Evolutionary conservation across 2,797 vertebrate species (phyloP).

Genomic region (Adelosebastes latens): DNA sequence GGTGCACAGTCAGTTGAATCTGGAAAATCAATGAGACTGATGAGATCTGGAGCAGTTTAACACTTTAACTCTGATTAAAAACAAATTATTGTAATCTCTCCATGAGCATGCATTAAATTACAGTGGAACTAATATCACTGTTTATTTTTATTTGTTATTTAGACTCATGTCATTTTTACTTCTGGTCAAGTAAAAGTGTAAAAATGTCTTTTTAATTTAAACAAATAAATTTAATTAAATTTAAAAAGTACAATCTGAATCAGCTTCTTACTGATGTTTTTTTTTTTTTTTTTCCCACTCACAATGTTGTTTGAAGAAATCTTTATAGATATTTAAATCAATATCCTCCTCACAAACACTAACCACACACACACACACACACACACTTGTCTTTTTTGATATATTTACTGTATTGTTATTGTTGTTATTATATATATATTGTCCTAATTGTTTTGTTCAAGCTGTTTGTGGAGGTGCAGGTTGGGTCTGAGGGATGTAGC

Average conservation of each 20-base stretch:
- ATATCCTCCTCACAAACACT: too few relatives aligned
- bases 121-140: neutral
- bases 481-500: slow-evolving; percentile 87
- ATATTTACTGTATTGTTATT: too few relatives aligned
- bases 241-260: neutral
- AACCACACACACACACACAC: too few relatives aligned
- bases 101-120: neutral
- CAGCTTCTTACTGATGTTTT: neutral
- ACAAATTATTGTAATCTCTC: neutral
- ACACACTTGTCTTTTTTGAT: too few relatives aligned
- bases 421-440: too few relatives aligned
- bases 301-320: too few relatives aligned
- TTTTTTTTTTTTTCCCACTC: too few relatives aligned
- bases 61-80: neutral
- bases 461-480: slow-evolving; percentile 54
- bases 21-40: neutral
- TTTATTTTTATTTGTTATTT: neutral
- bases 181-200: neutral
- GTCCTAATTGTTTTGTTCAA: too few relatives aligned
- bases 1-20: neutral
- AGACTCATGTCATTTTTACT: neutral
- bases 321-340: too few relatives aligned
- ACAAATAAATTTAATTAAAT: too few relatives aligned
- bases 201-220: neutral
- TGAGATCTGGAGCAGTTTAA: neutral